A percentile compares a stretch with the other conserved stretches of the same genome.
phyloP scores from a whole-genome alignment of 2,113 vertebrate genomes.

The Melanotaenia duboulayi region DNA sequence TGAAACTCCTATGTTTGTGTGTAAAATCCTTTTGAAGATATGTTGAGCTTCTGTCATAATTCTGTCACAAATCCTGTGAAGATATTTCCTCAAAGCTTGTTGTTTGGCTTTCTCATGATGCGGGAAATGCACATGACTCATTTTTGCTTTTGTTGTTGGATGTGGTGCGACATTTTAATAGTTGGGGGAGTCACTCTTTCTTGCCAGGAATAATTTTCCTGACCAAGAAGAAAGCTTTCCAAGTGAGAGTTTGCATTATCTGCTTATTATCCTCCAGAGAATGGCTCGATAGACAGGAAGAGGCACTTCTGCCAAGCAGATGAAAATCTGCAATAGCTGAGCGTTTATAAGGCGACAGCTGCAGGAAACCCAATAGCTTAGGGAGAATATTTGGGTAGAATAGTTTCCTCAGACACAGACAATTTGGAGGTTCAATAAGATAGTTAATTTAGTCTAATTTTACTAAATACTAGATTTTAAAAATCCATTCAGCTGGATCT shows the following conservation, averaged over 20 bases:
- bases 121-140: conserved; percentile 55
- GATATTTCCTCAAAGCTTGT: conserved; percentile 3
- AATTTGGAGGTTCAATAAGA: conserved; percentile 35
- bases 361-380: conserved; percentile 71
- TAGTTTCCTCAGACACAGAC: conserved; percentile 30
- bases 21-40: conserved; percentile 5
- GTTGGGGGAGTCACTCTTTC: conserved; percentile 43
- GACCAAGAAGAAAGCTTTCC: conserved; percentile 48
- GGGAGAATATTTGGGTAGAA: conserved; percentile 44
- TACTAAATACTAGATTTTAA: conserved; percentile 20
- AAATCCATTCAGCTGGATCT: conserved; percentile 7
- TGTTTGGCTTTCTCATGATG: conserved; percentile 27
- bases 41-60: not conserved
- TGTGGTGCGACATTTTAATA: conserved; percentile 50
- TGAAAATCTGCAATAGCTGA: conserved; percentile 71
- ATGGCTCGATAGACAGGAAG: conserved; percentile 59
- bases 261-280: conserved; percentile 64
- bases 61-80: not conserved
- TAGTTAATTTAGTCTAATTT: conserved; percentile 40
- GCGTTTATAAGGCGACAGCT: conserved; percentile 74
- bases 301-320: conserved; percentile 68
- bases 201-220: conserved; percentile 45
- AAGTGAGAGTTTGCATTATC: conserved; percentile 61
- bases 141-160: conserved; percentile 23
- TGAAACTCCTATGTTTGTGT: conserved; percentile 31